These are phyloP conservation scores for Nephrocerus scutellatus DNA, from an alignment of 2,888 invertebrate genomes.

Conservation along the genomic window DNA sequence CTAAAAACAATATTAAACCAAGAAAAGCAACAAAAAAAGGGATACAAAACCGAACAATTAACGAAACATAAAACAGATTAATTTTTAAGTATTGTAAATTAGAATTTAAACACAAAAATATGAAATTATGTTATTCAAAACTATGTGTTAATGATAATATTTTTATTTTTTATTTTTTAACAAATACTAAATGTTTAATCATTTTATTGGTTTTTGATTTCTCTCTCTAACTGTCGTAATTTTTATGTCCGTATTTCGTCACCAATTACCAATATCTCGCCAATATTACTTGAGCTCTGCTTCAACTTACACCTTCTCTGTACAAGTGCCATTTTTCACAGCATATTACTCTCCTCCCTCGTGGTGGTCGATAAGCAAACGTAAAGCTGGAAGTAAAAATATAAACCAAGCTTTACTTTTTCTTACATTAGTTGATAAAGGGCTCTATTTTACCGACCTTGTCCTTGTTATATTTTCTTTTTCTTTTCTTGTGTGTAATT, in stretches of 20 bases:
- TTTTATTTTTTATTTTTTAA: too few species aligned
- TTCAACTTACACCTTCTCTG: conserved; percentile 16
- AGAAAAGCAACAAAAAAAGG: conserved; percentile 17
- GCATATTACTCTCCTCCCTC: conserved; percentile 9
- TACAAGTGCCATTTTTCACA: conserved; percentile 23
- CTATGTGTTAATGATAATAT: too few species aligned
- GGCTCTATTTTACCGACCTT: too few species aligned
- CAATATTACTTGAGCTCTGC: too few species aligned
- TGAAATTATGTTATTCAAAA: too few species aligned
- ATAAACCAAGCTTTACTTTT: conserved; percentile 2
- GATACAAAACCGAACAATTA: too few species aligned
- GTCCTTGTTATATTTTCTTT: conserved; percentile 11
- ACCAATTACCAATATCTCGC: too few species aligned
- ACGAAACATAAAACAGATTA: conserved; percentile 18
- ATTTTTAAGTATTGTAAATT: conserved; percentile 23
- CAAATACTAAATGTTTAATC: conserved; percentile 17
- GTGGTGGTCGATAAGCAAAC: conserved; percentile 1
- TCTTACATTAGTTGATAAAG: too few species aligned
- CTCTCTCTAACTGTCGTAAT: conserved; percentile 9
- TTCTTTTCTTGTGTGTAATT: conserved; percentile 1
- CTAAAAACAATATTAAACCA: conserved; percentile 11
- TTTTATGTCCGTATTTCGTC: conserved; percentile 16
- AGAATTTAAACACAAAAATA: conserved; percentile 17
- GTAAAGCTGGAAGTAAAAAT: conserved; percentile 1
- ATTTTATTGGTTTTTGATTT: conserved; percentile 13